Evolutionary conservation across 2,888 invertebrate species (phyloP), one percentile per base, ranked within the genome.

Genomic region (Automeris io): DNA sequence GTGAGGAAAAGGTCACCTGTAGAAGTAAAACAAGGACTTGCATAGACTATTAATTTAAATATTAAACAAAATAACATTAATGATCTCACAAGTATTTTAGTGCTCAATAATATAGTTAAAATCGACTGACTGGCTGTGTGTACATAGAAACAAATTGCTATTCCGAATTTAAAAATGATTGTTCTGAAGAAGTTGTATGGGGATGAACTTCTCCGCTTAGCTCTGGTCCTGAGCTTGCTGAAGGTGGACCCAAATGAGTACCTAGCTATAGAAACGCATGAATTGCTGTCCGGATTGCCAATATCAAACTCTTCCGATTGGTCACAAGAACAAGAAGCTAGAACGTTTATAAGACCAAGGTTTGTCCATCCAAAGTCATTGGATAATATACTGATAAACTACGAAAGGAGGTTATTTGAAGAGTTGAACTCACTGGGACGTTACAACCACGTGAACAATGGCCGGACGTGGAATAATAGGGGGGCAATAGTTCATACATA

Each of bases 101-200:
- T 75, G 78, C 79, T 80, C 78, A 78, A 78, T 53, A 51, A 43
- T 42, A 43, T 44, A 45, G 37, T 33, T 41, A 13, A 23, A 23
- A 22, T 12, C 9, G 11, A 22, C n/a, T n/a, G 19, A 8, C 5
- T 13, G 8, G 16, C 13, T 23, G 34, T 23, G 34, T 23, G 21
- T 34, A 16, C 3, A 6, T 5, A 34, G 5, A 21, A 13, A 9
- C 3, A 2, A 19, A 36, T 36, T 35, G 11, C 12, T 13, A 37
- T 13, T 21, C 40, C 40, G 40, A 40, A 40, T 42, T 40, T 40
- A 37, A 54, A 40, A 38, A 95, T 95, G 95, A 88, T 95, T 80
- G 92, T 92, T 57, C 79, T 94, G 57, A 95, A 95, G 83, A 95
- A 95, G 74, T 81, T 93, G 33, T 93, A 93, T 61, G 91, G 93